A percentile compares a stretch with the other conserved stretches of the same genome.
Evolutionary conservation across 23 tunicate genomes (phyloP).

Genomic region (Clavelina lepadiformis): DNA sequence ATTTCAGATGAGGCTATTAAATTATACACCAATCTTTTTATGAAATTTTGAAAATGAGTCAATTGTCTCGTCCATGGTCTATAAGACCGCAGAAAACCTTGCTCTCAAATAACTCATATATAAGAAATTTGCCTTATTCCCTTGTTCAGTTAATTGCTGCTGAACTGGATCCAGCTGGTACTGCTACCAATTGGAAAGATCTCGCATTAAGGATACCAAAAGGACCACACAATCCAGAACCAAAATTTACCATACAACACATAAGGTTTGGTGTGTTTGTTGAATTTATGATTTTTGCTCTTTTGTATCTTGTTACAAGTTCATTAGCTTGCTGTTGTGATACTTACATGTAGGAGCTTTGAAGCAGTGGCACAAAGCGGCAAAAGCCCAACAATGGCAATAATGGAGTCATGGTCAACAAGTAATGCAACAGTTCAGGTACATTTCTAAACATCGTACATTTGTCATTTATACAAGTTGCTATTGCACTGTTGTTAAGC

Average conservation of each 20-base stretch:
- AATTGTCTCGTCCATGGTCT: too few relatives aligned
- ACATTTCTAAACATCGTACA: background rate
- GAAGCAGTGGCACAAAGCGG: constrained; percentile 51
- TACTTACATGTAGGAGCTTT: constrained; percentile 24
- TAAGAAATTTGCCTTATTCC: constrained; percentile 79
- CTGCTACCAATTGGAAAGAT: constrained; percentile 90
- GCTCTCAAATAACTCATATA: too few relatives aligned
- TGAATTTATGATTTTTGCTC: background rate
- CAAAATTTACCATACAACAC: constrained; percentile 50
- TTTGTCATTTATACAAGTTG: too few relatives aligned
- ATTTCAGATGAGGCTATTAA: too few relatives aligned
- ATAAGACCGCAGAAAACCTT: too few relatives aligned
- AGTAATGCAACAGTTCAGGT: constrained; percentile 77
- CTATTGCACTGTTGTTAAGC: background rate
- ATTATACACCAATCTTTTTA: too few relatives aligned
- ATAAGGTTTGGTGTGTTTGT: constrained; percentile 37
- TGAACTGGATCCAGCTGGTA: constrained; percentile 76
- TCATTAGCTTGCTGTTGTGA: background rate
- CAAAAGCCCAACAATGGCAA: constrained; percentile 67
- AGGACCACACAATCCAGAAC: constrained; percentile 34
- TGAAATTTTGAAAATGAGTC: too few relatives aligned
- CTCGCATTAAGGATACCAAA: constrained; percentile 68
- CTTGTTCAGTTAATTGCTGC: constrained; percentile 47
- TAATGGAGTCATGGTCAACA: constrained; percentile 81
- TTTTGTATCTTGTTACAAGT: background rate